Evolutionary conservation across 2,113 vertebrate species (phyloP), one percentile per base, ranked within the genome.

Genomic region (Arothron firmamentum): DNA sequence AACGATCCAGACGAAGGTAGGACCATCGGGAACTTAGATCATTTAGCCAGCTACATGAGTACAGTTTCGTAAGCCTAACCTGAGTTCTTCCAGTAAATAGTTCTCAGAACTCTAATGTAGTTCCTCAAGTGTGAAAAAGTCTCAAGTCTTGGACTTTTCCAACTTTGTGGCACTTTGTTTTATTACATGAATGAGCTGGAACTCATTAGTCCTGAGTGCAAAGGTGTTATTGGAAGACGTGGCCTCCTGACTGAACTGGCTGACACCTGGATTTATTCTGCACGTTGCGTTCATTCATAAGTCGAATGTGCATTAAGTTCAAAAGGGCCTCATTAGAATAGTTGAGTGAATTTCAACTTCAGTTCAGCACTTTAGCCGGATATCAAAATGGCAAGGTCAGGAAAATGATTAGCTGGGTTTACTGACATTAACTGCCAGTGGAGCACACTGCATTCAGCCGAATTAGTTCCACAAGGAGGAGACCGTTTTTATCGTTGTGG

Each of bases 1-100:
- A 98, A 98, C 0, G 96, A 98, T 25, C 78, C 93, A 0, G 94
- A 97, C 41, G 96, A 98, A 95, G 96, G 96, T 98, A 92, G 0
- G 79, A 21, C 21, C 19, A 31, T 5, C 5, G 17, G 21, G n/a
- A 23, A 46, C 42, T 21, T n/a, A 49, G 34, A 28, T 28, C 25
- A 28, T 28, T 28, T 5, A 28, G 3, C 25, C 25, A 28, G 6
- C 43, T 49, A 52, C 38, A 45, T 19, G 46, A 28, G 46, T 3
- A 13, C 57, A 38, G 6, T 38, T 38, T 11, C 12, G 34, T 11
- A 38, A 1, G 28, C 28, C 34, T 11, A 11, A 12, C 10, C 11
- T 9, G 34, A 10, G 34, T 9, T 38, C 8, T 9, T 12, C 3
- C 34, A 38, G 8, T 38, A 38, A 38, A 9, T 38, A 38, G 34